These are phyloP conservation scores for Dasypolia templi DNA, from an alignment of 2,888 invertebrate species.

Conservation along the genomic window DNA sequence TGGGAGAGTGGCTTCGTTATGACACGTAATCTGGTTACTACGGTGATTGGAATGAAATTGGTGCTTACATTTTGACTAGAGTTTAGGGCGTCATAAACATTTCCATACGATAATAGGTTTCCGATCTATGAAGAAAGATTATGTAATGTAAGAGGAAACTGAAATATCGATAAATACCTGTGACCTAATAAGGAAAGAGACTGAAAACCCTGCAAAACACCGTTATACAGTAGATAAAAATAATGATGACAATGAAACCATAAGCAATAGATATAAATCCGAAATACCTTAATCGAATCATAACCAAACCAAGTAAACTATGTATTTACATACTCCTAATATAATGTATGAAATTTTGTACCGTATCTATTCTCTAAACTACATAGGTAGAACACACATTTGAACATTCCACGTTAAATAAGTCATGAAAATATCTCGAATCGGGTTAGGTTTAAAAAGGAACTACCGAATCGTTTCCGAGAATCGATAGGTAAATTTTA, in stretches of 20 bases:
- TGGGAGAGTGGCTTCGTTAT: slow-evolving; percentile 46
- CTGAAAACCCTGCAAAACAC: background rate
- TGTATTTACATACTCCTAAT: background rate
- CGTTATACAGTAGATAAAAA: background rate
- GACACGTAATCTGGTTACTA: slow-evolving; percentile 51
- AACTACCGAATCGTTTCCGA: slow-evolving; percentile 44
- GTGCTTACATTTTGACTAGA: slow-evolving; percentile 36
- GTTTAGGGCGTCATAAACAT: slow-evolving; percentile 1
- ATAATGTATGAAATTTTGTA: background rate
- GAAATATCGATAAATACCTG: background rate
- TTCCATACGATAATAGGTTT: background rate
- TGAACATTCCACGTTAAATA: slow-evolving; percentile 40
- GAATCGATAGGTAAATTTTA: slow-evolving; percentile 60
- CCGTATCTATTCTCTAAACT: background rate
- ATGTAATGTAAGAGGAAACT: background rate
- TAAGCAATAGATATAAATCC: background rate
- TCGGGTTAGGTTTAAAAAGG: slow-evolving; percentile 56
- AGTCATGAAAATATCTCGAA: slow-evolving; percentile 39
- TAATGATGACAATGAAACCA: background rate
- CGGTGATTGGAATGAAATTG: slow-evolving; percentile 49
- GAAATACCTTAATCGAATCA: background rate
- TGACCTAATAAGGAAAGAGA: background rate
- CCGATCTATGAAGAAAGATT: background rate
- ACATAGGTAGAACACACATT: slow-evolving; percentile 23
- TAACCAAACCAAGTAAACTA: background rate